Evolutionary conservation across 1,140 invertebrate genomes (phyloP).

Genomic region (Acromyrmex charruanus): DNA sequence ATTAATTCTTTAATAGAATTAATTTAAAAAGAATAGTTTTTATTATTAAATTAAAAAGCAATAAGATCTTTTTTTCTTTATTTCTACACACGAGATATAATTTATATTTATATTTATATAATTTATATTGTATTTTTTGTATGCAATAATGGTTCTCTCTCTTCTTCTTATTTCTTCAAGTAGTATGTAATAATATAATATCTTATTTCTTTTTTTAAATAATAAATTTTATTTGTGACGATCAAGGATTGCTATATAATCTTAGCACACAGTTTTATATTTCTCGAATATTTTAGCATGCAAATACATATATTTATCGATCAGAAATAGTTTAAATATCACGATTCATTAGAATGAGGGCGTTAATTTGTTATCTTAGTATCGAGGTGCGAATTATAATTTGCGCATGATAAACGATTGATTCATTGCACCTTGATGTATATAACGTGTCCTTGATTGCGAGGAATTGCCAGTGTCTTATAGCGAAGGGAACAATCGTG

Average conservation of each 20-base stretch:
- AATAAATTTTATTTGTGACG: conserved; percentile 2
- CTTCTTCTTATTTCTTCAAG: neutral
- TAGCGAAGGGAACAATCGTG: conserved; percentile 36
- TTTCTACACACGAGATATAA: neutral
- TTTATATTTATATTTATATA: too few species aligned
- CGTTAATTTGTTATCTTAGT: conserved; percentile 24
- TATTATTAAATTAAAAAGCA: neutral
- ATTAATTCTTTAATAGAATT: neutral
- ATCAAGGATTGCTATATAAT: neutral
- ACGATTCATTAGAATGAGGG: neutral
- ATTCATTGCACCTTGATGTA: conserved; percentile 36
- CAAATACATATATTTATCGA: neutral
- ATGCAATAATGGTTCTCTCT: neutral
- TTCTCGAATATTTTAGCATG: neutral
- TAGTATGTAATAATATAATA: neutral
- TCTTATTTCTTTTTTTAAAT: neutral
- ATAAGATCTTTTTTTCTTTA: neutral
- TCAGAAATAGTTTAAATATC: conserved; percentile 24
- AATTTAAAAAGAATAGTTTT: neutral
- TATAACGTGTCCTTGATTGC: conserved; percentile 40
- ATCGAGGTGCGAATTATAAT: conserved; percentile 26
- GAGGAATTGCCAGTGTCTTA: conserved; percentile 17
- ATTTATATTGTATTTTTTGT: too few species aligned
- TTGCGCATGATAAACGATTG: conserved; percentile 33
- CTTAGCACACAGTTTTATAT: neutral